These are phyloP conservation scores for Acrocyrtus sp. DNA, from an alignment of 2,888 invertebrate species.

Conservation along the genomic window DNA sequence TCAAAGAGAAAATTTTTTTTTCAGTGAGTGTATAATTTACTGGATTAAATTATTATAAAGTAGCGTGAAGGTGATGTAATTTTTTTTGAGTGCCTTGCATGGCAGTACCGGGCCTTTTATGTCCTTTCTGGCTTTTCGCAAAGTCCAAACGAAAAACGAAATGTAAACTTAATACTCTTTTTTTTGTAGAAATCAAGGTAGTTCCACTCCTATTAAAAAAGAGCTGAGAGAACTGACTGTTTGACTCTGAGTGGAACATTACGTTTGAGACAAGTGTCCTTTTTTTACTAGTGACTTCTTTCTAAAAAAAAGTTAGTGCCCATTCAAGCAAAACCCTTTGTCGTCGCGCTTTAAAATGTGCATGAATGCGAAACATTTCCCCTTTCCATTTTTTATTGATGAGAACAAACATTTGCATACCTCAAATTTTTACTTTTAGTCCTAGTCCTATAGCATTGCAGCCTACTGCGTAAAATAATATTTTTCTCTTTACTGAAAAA, in stretches of 20 bases:
- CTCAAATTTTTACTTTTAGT: no score
- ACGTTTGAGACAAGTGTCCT: background rate
- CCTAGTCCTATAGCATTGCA: no score
- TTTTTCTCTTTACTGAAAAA: no score
- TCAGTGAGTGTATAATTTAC: background rate
- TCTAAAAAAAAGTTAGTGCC: no score
- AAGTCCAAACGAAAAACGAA: no score
- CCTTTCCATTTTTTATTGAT: no score
- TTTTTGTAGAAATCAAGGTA: background rate
- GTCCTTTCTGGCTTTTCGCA: no score
- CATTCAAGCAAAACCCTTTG: background rate
- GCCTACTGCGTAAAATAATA: no score
- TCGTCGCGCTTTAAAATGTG: constrained; percentile 17
- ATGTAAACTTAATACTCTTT: background rate
- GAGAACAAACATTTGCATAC: no score
- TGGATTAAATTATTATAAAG: constrained; percentile 22
- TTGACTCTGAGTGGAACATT: background rate
- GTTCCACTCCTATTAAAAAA: background rate
- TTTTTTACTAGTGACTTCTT: background rate
- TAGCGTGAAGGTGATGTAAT: constrained; percentile 28
- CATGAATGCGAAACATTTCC: constrained; percentile 15
- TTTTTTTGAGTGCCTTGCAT: background rate
- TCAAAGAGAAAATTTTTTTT: background rate
- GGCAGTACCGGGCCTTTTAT: no score
- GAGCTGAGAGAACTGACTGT: background rate